phyloP scores from a whole-genome alignment of 2,797 vertebrate species.

The Hydrocynus forskahlii region DNA sequence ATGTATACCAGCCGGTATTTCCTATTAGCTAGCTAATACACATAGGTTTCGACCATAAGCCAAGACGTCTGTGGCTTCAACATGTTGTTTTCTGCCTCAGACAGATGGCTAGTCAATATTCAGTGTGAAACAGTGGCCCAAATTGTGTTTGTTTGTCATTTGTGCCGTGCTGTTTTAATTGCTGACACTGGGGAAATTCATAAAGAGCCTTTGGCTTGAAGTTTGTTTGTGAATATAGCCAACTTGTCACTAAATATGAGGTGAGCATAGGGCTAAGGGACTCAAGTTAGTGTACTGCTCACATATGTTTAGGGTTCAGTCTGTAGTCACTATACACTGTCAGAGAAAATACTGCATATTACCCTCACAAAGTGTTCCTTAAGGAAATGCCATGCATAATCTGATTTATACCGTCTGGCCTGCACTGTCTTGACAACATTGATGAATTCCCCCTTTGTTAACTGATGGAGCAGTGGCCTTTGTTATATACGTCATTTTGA shows the following conservation, averaged over 20 bases:
- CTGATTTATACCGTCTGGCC: slow-evolving; percentile 6
- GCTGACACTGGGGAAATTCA: slow-evolving; percentile 43
- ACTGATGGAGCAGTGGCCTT: neutral
- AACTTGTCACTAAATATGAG: neutral
- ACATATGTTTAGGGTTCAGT: neutral
- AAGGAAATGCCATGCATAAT: slow-evolving; percentile 7
- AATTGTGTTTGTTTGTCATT: slow-evolving; percentile 60
- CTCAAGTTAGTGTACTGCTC: neutral
- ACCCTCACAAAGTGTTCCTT: neutral
- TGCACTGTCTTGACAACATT: neutral
- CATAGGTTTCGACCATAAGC: slow-evolving; percentile 48
- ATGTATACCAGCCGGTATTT: slow-evolving; percentile 59
- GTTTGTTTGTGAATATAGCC: neutral
- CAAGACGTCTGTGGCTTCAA: slow-evolving; percentile 56
- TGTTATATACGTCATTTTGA: neutral
- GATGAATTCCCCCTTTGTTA: slow-evolving; percentile 19
- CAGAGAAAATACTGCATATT: neutral
- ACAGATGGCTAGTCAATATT: slow-evolving; percentile 63
- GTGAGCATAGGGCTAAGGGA: neutral
- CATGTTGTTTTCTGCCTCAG: slow-evolving; percentile 57
- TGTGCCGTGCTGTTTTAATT: slow-evolving; percentile 40
- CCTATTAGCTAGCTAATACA: slow-evolving; percentile 52
- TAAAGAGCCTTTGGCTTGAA: slow-evolving; percentile 9
- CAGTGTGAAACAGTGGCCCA: slow-evolving; percentile 52
- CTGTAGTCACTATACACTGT: neutral